phyloP scores from a whole-genome alignment of 2,113 vertebrate genomes.

The Prionailurus viverrinus region DNA sequence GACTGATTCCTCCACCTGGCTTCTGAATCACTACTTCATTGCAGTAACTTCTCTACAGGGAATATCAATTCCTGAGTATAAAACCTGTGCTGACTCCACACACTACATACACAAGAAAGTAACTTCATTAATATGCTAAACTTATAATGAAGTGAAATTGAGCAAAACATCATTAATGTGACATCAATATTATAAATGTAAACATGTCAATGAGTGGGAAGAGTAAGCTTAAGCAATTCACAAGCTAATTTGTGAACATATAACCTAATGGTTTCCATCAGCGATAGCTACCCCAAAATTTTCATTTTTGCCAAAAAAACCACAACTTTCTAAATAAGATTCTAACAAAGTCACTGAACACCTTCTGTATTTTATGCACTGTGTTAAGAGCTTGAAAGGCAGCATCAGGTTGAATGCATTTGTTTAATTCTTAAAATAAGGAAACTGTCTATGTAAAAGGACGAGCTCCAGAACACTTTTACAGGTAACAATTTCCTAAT shows the following conservation, averaged over 20 bases:
- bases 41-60: neutral
- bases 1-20: neutral
- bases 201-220: conserved; percentile 71
- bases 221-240: conserved; percentile 37
- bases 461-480: conserved; percentile 5
- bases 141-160: conserved; percentile 68
- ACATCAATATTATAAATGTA: conserved; percentile 75
- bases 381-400: neutral
- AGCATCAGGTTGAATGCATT: neutral
- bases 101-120: neutral
- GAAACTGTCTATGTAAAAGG: conserved; percentile 1
- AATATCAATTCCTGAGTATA: neutral
- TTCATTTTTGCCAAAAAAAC: neutral
- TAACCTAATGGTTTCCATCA: neutral
- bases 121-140: conserved; percentile 67
- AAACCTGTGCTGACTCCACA: neutral
- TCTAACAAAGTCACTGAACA: neutral
- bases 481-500: neutral
- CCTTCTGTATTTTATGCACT: neutral
- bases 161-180: conserved; percentile 72
- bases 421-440: conserved; percentile 17
- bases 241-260: conserved; percentile 43
- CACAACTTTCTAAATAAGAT: neutral
- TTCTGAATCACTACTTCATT: neutral
- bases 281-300: neutral